Conservation (phyloP, 1,140 invertebrate genomes). For the Scaptomyza montana region DNA sequence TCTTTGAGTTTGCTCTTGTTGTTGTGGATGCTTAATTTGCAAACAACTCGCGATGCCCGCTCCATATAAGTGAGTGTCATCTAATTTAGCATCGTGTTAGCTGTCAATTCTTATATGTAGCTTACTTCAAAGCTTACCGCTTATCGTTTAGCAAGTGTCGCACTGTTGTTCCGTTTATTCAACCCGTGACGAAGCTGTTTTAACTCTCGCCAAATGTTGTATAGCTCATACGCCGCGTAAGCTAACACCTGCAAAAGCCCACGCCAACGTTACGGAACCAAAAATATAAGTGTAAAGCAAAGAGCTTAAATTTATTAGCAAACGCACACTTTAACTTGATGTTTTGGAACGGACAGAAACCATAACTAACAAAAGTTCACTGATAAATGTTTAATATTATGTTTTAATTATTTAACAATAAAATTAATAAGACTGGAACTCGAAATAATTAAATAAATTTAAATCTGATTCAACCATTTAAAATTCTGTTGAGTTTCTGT, state of each 20-base stretch:
- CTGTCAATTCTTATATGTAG: conserved; percentile 66
- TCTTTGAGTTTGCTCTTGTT: conserved; percentile 24
- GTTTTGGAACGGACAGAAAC: too few species aligned
- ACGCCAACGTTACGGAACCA: conserved; percentile 40
- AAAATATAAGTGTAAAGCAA: conserved; percentile 16
- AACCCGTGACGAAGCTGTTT: conserved; percentile 36
- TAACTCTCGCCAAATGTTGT: conserved; percentile 21
- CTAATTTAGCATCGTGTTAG: conserved; percentile 75
- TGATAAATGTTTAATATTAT: too few species aligned
- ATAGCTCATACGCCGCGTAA: conserved; percentile 72
- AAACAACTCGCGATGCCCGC: conserved; percentile 26
- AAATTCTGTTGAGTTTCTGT: too few species aligned
- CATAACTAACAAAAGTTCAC: too few species aligned
- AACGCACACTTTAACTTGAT: not conserved
- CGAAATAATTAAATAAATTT: too few species aligned
- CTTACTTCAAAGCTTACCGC: conserved; percentile 67
- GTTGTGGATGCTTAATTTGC: conserved; percentile 38
- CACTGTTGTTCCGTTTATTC: conserved; percentile 48
- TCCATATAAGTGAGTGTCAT: conserved; percentile 50
- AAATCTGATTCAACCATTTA: too few species aligned
- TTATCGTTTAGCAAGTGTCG: conserved; percentile 60
- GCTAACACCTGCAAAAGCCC: conserved; percentile 37
- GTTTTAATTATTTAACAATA: too few species aligned
- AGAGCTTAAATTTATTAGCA: conserved; percentile 47
- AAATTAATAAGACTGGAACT: too few species aligned